Percentiles rank a stretch among this genome's conserved stretches.
Conservation (phyloP, 1,140 invertebrate species). For the Mizuhopecten yessoensis region DNA sequence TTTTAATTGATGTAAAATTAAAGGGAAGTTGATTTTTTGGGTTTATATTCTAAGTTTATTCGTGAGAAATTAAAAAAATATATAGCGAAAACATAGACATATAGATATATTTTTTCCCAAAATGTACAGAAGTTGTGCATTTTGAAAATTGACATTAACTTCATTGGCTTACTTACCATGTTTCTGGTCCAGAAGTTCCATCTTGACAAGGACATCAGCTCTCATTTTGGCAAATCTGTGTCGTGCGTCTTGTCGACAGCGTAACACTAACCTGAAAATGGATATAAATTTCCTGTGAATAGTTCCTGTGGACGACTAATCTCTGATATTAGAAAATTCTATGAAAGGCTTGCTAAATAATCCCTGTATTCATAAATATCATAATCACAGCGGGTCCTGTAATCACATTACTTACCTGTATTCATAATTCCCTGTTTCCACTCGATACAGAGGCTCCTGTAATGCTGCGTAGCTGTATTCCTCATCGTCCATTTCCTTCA, state of each 20-base stretch:
- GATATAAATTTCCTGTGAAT: slow-evolving; percentile 44
- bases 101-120: too few relatives aligned
- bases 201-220: slow-evolving; percentile 97
- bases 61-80: too few relatives aligned
- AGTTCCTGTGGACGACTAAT: too few relatives aligned
- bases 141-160: too few relatives aligned
- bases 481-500: slow-evolving; percentile 98
- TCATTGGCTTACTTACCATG: slow-evolving; percentile 86
- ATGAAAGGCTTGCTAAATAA: too few relatives aligned
- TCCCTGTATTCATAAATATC: background rate
- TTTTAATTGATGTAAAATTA: too few relatives aligned
- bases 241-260: slow-evolving; percentile 97
- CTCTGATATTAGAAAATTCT: too few relatives aligned
- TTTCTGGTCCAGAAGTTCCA: slow-evolving; percentile 98
- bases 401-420: slow-evolving; percentile 87
- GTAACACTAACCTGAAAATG: slow-evolving; percentile 90
- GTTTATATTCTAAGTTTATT: too few relatives aligned
- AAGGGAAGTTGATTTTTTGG: too few relatives aligned
- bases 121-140: too few relatives aligned
- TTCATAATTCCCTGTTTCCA: slow-evolving; percentile 99
- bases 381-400: background rate
- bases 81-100: too few relatives aligned
- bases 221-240: slow-evolving; percentile 95
- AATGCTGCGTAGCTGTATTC: slow-evolving; percentile 95
- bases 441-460: slow-evolving; percentile 98